phyloP scores from a whole-genome alignment of 2,888 invertebrate species.

The Drosophila hamatofila region DNA sequence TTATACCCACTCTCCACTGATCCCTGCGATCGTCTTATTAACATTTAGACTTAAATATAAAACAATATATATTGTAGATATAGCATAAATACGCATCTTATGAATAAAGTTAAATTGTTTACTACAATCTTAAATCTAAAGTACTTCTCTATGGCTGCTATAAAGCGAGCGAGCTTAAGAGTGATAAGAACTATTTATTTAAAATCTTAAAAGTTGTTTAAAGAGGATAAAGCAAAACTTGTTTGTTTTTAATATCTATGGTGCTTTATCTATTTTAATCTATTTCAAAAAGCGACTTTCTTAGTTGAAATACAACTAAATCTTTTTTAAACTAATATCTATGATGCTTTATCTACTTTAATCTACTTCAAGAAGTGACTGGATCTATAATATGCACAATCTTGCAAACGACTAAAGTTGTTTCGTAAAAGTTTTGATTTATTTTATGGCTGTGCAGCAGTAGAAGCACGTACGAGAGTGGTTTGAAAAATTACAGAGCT shows the following conservation, averaged over 20 bases:
- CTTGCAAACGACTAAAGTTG: neutral
- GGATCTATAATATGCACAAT: neutral
- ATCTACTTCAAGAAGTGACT: neutral
- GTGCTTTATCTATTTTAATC: neutral
- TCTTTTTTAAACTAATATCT: no score
- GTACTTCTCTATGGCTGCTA: neutral
- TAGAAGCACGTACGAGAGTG: neutral
- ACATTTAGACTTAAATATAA: constrained; percentile 13
- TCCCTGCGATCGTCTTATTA: constrained; percentile 5
- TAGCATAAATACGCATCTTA: constrained; percentile 20
- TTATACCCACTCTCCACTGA: neutral
- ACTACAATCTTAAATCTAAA: neutral
- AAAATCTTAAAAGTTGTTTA: no score
- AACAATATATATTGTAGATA: constrained; percentile 41
- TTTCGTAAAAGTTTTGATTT: neutral
- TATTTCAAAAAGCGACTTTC: neutral
- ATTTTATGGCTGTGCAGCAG: neutral
- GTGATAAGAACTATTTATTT: neutral
- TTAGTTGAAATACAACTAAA: no score
- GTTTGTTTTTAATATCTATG: neutral
- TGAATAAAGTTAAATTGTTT: constrained; percentile 12
- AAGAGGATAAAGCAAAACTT: neutral
- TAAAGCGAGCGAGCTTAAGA: neutral
- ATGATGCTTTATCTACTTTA: neutral
- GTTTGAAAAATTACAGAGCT: neutral